Percentiles rank a stretch among this genome's conserved stretches.
Conservation (phyloP, 2,113 vertebrate genomes). For the Falcunculus frontatus region DNA sequence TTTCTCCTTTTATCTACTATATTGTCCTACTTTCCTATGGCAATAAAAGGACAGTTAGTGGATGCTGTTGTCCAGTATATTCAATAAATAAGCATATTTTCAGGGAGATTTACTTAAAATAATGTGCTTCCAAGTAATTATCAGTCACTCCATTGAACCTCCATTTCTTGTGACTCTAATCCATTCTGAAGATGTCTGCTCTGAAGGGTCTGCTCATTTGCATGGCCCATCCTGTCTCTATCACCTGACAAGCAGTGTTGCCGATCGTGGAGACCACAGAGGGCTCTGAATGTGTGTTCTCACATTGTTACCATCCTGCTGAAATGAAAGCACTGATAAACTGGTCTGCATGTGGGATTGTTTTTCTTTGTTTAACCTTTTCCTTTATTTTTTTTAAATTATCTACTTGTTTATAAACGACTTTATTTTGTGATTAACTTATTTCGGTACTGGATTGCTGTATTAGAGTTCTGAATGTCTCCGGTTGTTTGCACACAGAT, state of each 20-base stretch:
- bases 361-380: constrained; percentile 64
- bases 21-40: constrained; percentile 65
- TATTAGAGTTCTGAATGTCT: constrained; percentile 83
- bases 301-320: constrained; percentile 66
- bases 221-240: constrained; percentile 82
- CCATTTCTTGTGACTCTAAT: constrained; percentile 77
- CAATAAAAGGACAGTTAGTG: constrained; percentile 81
- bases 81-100: constrained; percentile 75
- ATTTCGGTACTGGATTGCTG: constrained; percentile 66
- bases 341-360: constrained; percentile 74
- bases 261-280: constrained; percentile 49
- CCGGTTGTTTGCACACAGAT: constrained; percentile 92
- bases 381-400: constrained; percentile 38
- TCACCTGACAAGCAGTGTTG: constrained; percentile 73
- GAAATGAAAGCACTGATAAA: constrained; percentile 62
- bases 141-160: constrained; percentile 73
- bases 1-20: constrained; percentile 56
- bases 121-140: constrained; percentile 84
- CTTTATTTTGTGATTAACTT: constrained; percentile 70
- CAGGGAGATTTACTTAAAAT: constrained; percentile 86
- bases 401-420: constrained; percentile 58
- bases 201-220: constrained; percentile 75
- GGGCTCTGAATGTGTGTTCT: constrained; percentile 66
- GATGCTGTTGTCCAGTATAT: constrained; percentile 76
- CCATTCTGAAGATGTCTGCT: constrained; percentile 75